phyloP scores from a whole-genome alignment of 2,888 invertebrate genomes.

The Thecophora atra region DNA sequence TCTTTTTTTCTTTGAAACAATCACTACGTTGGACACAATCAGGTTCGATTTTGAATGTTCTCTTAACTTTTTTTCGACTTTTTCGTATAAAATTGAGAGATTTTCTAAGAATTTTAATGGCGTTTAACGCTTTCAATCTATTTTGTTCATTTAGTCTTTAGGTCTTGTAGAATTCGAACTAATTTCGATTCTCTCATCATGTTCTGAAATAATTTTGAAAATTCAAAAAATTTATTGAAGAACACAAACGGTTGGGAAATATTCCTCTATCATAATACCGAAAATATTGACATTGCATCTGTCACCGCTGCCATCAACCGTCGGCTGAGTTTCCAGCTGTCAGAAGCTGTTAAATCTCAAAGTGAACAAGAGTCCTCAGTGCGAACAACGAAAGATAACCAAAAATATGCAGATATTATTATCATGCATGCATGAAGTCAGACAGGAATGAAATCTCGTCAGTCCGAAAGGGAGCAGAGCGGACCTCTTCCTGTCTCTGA shows the following conservation, averaged over 20 bases:
- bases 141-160: too few relatives aligned
- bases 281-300: constrained; percentile 7
- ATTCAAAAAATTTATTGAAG: too few relatives aligned
- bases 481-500: constrained; percentile 1
- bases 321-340: constrained; percentile 22
- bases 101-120: neutral
- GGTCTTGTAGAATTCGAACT: too few relatives aligned
- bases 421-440: constrained; percentile 2
- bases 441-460: constrained; percentile 8
- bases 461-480: neutral
- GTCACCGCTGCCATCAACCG: neutral
- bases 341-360: neutral
- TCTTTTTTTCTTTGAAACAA: neutral
- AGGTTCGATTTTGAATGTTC: neutral
- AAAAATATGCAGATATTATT: constrained; percentile 24
- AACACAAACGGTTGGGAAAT: too few relatives aligned
- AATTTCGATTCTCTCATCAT: too few relatives aligned
- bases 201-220: too few relatives aligned
- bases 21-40: neutral
- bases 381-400: neutral
- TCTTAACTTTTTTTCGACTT: neutral
- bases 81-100: neutral
- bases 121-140: neutral
- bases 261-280: too few relatives aligned
- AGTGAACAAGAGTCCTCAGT: too few relatives aligned